Percentiles rank a stretch among this genome's conserved stretches.
phyloP scores from a whole-genome alignment of 1,140 invertebrate genomes.

The Pogonomyrmex californicus region DNA sequence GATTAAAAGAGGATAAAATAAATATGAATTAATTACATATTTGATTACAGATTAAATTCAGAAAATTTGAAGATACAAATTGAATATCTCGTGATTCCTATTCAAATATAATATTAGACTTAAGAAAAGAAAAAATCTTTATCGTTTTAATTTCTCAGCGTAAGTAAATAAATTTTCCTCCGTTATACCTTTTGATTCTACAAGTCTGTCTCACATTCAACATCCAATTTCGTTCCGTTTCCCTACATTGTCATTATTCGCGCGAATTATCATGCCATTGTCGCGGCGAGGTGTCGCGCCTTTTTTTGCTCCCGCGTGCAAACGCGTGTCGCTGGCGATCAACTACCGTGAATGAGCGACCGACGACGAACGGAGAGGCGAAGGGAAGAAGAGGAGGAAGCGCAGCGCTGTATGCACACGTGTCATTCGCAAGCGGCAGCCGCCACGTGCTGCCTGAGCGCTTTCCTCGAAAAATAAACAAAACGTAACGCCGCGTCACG shows the following conservation, averaged over 20 bases:
- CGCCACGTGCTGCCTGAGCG: constrained; percentile 71
- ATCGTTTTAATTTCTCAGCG: background rate
- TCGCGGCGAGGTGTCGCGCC: constrained; percentile 37
- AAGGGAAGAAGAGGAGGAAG: background rate
- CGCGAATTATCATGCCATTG: constrained; percentile 44
- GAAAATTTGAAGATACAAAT: background rate
- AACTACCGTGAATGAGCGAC: constrained; percentile 62
- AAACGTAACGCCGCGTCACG: constrained; percentile 69
- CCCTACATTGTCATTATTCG: constrained; percentile 36
- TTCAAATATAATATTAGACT: background rate
- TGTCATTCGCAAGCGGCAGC: constrained; percentile 73
- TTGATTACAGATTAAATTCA: background rate
- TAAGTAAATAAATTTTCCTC: background rate
- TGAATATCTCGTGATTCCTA: background rate
- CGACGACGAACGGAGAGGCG: background rate
- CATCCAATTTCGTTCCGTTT: background rate
- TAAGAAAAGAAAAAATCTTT: background rate
- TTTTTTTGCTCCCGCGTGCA: constrained; percentile 50
- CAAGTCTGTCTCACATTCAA: background rate
- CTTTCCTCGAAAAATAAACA: constrained; percentile 75
- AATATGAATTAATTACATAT: background rate
- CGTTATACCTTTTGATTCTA: background rate
- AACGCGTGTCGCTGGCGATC: constrained; percentile 60
- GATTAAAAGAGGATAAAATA: background rate
- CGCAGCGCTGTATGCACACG: constrained; percentile 67